Conservation (phyloP, 2,888 invertebrate genomes). For the Ophion ellenae region DNA sequence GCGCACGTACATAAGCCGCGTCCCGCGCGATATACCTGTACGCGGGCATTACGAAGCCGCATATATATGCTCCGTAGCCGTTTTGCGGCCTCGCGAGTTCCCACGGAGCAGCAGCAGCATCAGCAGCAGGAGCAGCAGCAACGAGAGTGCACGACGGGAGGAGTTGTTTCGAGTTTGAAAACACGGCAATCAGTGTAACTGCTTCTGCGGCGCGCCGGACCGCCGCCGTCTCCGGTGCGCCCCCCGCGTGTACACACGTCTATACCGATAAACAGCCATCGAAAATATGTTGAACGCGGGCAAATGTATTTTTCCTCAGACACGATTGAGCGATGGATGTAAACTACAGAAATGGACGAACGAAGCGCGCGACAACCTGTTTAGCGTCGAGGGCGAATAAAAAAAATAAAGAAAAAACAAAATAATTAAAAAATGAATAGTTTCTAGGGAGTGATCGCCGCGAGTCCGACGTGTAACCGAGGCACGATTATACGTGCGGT, state of each 20-base stretch:
- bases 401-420: too few relatives aligned
- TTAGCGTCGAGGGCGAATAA: too few relatives aligned
- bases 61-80: slow-evolving; percentile 70
- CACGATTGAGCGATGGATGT: too few relatives aligned
- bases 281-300: not conserved
- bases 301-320: not conserved
- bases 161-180: slow-evolving; percentile 81
- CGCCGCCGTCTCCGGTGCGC: slow-evolving; percentile 67
- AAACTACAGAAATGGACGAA: too few relatives aligned
- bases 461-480: slow-evolving; percentile 37
- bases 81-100: slow-evolving; percentile 78
- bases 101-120: slow-evolving; percentile 75
- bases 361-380: too few relatives aligned
- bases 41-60: slow-evolving; percentile 57
- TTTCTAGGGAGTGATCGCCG: not conserved
- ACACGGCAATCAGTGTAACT: slow-evolving; percentile 83
- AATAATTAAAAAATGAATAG: too few relatives aligned
- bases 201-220: slow-evolving; percentile 75
- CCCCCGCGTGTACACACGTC: not conserved
- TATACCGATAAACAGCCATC: not conserved
- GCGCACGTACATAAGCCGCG: slow-evolving; percentile 4
- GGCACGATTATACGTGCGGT: slow-evolving; percentile 57
- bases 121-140: not conserved
- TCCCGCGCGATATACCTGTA: slow-evolving; percentile 17
- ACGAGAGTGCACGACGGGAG: slow-evolving; percentile 72